Evolutionary conservation across 2,888 invertebrate species (phyloP).

Genomic region (Coleophora flavipennella): DNA sequence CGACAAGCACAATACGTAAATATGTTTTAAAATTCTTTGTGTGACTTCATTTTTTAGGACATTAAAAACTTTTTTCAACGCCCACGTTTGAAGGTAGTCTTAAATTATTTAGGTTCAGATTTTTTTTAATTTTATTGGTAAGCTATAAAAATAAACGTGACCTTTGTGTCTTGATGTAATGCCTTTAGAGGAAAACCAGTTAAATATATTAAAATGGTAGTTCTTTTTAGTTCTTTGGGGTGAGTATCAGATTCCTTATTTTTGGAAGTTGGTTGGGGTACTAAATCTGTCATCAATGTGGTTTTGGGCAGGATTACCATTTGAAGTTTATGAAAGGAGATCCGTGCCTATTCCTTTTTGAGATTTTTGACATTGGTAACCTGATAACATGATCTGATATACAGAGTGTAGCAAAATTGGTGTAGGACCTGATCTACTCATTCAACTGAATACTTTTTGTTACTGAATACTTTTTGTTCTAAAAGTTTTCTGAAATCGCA

Average conservation of each 20-base stretch:
- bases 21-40: slow-evolving; percentile 34
- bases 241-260: too few relatives aligned
- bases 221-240: neutral
- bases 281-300: neutral
- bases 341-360: too few relatives aligned
- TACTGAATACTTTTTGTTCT: too few relatives aligned
- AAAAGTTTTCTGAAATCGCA: too few relatives aligned
- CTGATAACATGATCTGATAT: too few relatives aligned
- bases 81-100: slow-evolving; percentile 12
- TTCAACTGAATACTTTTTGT: too few relatives aligned
- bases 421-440: too few relatives aligned
- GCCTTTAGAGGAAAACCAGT: neutral
- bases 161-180: slow-evolving; percentile 12
- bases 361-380: too few relatives aligned
- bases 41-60: slow-evolving; percentile 33
- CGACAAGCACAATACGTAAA: slow-evolving; percentile 39
- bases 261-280: too few relatives aligned
- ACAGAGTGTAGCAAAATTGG: too few relatives aligned
- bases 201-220: neutral
- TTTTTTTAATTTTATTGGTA: slow-evolving; percentile 20
- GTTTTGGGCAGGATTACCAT: neutral
- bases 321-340: neutral
- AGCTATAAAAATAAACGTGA: slow-evolving; percentile 17
- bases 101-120: slow-evolving; percentile 17
- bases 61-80: slow-evolving; percentile 29